These are phyloP conservation scores for Embidobia sp. DNA, from an alignment of 2,888 invertebrate genomes.

Conservation along the genomic window DNA sequence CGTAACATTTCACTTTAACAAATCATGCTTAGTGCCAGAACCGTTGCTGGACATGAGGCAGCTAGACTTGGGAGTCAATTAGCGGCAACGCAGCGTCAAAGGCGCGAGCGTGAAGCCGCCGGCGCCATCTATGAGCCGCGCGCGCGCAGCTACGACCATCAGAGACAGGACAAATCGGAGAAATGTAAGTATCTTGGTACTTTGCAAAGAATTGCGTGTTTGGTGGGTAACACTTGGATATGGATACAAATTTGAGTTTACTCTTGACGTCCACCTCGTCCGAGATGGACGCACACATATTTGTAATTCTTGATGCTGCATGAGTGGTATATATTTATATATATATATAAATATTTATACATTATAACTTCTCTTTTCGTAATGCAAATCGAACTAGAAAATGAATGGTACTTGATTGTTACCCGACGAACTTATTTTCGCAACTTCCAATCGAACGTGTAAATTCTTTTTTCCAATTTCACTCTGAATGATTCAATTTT, in stretches of 20 bases:
- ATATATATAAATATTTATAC: conserved; percentile 7
- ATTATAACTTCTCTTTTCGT: conserved; percentile 29
- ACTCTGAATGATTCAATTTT: conserved; percentile 15
- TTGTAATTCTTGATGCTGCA: conserved; percentile 59
- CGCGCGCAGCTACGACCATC: conserved; percentile 87
- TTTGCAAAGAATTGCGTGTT: conserved; percentile 40
- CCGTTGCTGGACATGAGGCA: conserved; percentile 91
- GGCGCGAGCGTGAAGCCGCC: conserved; percentile 75
- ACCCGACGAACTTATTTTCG: conserved; percentile 17
- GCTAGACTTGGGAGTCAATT: conserved; percentile 86
- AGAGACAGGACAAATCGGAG: conserved; percentile 82
- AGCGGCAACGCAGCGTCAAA: conserved; percentile 80
- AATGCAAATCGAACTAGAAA: conserved; percentile 17
- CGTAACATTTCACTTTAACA: too few species aligned
- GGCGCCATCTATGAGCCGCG: conserved; percentile 83
- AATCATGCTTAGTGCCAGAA: conserved; percentile 82
- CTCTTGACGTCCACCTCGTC: conserved; percentile 21
- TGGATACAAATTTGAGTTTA: conserved; percentile 47
- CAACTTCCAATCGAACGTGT: conserved; percentile 7
- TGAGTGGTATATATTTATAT: conserved; percentile 42
- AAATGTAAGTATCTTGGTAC: conserved; percentile 81
- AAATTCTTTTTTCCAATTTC: conserved; percentile 24
- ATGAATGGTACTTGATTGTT: conserved; percentile 34
- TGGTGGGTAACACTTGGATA: conserved; percentile 58
- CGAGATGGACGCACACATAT: conserved; percentile 31